These are phyloP conservation scores for Cephus spinipes DNA, from an alignment of 2,888 invertebrate species.

Conservation along the genomic window DNA sequence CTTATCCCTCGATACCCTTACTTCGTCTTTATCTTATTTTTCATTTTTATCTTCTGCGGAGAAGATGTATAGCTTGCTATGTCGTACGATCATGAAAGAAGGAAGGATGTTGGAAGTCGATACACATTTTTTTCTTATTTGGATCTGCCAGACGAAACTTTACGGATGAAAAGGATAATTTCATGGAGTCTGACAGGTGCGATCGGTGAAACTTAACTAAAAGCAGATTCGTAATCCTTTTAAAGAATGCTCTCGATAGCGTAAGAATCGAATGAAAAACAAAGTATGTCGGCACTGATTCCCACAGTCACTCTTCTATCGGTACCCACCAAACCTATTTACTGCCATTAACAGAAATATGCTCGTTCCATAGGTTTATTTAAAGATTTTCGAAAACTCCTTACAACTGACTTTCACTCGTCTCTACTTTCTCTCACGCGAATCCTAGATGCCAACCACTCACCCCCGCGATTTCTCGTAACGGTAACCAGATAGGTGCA, in stretches of 20 bases:
- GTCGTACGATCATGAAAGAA: neutral
- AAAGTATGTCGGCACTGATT: neutral
- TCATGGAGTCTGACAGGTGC: conserved; percentile 33
- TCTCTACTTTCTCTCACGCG: neutral
- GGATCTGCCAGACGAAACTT: neutral
- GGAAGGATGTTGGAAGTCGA: neutral
- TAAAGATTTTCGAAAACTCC: neutral
- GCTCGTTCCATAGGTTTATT: neutral
- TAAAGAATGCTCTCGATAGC: too few species aligned
- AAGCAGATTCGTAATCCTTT: conserved; percentile 29
- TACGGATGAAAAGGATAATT: conserved; percentile 17
- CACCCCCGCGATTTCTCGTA: neutral
- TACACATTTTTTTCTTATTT: neutral
- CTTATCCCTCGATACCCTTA: neutral
- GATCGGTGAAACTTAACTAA: conserved; percentile 32
- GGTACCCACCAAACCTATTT: neutral
- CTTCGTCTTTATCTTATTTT: neutral
- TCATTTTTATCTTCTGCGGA: neutral
- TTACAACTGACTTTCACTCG: neutral
- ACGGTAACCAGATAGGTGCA: neutral
- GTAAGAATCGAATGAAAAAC: neutral
- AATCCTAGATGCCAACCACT: neutral
- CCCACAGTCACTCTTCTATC: neutral
- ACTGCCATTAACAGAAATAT: neutral
- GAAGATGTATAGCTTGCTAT: neutral